phyloP scores from a whole-genome alignment of 1,140 invertebrate genomes.

The Phortica variegata region DNA sequence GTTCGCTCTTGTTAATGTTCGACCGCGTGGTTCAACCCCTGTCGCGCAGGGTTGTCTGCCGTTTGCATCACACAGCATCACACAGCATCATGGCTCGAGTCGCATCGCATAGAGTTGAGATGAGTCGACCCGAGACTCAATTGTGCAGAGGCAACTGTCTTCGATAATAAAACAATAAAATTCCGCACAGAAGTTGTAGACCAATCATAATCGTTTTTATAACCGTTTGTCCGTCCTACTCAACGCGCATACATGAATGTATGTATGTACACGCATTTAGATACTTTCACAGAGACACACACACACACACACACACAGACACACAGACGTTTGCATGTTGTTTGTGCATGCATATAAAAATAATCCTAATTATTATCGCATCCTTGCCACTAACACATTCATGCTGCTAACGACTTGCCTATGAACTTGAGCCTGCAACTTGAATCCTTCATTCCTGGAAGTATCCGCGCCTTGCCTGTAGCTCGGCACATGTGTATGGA shows the following conservation, averaged over 20 bases:
- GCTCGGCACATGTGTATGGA: not conserved
- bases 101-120: conserved; percentile 13
- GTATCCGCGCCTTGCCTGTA: too few relatives aligned
- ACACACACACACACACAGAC: not conserved
- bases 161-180: conserved; percentile 43
- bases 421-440: conserved; percentile 36
- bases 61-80: conserved; percentile 36
- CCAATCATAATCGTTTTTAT: conserved; percentile 55
- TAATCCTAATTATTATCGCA: conserved; percentile 45
- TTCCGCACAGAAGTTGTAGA: conserved; percentile 31
- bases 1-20: conserved; percentile 21
- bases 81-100: too few relatives aligned
- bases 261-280: conserved; percentile 1
- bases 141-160: conserved; percentile 17
- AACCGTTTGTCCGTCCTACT: too few relatives aligned
- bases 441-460: conserved; percentile 52
- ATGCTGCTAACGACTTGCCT: conserved; percentile 34
- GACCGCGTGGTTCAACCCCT: too few relatives aligned
- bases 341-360: conserved; percentile 44
- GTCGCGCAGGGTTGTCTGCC: not conserved
- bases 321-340: not conserved
- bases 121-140: conserved; percentile 20
- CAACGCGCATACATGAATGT: conserved; percentile 11
- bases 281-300: conserved; percentile 22
- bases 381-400: too few relatives aligned